These are phyloP conservation scores for Globodera ellingtonae DNA, from an alignment of 1,140 invertebrate species.

Conservation along the genomic window DNA sequence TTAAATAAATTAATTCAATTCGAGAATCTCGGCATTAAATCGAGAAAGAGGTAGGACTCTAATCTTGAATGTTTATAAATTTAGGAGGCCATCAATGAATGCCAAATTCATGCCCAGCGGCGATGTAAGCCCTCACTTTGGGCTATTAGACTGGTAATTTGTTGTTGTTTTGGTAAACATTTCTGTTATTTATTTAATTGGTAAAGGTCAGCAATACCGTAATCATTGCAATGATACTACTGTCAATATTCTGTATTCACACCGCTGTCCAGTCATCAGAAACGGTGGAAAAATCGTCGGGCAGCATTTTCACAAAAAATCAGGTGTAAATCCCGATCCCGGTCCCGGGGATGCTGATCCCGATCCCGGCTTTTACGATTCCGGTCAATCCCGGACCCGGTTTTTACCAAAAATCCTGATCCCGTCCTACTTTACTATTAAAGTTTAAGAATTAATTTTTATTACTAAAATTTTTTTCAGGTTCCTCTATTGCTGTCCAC, in stretches of 20 bases:
- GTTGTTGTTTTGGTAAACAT: background rate
- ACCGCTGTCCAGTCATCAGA: conserved; percentile 59
- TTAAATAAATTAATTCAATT: background rate
- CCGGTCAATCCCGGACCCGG: too few species aligned
- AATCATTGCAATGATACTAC: conserved; percentile 53
- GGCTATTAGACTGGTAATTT: conserved; percentile 17
- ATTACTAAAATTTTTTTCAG: conserved; percentile 26
- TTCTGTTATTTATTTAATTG: background rate
- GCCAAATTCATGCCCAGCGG: conserved; percentile 29
- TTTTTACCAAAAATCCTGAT: too few species aligned
- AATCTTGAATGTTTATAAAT: background rate
- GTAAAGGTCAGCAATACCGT: conserved; percentile 22
- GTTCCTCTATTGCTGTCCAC: conserved; percentile 65
- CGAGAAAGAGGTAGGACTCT: too few species aligned
- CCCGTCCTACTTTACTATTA: background rate
- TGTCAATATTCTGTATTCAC: conserved; percentile 62
- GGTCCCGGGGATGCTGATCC: too few species aligned
- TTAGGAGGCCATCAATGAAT: conserved; percentile 43
- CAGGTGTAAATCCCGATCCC: conserved; percentile 37
- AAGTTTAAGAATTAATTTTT: background rate
- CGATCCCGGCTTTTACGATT: too few species aligned
- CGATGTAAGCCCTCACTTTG: conserved; percentile 16
- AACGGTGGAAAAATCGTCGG: conserved; percentile 54
- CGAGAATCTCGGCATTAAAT: background rate
- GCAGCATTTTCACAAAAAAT: conserved; percentile 63